Evolutionary conservation across 2,797 vertebrate genomes (phyloP), one percentile per base, ranked within the genome.

Genomic region (Characodon lateralis): DNA sequence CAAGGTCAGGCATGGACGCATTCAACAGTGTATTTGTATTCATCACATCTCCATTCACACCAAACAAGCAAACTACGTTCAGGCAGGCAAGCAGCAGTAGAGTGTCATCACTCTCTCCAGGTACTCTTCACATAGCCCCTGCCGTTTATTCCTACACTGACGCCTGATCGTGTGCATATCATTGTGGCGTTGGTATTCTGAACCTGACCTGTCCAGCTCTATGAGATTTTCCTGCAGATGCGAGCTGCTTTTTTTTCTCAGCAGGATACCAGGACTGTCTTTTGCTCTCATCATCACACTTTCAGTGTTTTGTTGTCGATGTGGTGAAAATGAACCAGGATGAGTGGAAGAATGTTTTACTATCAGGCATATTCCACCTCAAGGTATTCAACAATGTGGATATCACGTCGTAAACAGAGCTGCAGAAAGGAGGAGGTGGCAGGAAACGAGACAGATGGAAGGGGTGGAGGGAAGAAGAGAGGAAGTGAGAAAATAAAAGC

Each of bases 21-120:
- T 81, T 81, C 72, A 39, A 76, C 72, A 13, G 43, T 26, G 0
- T 16, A 86, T 90, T 82, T 86, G 82, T 83, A 87, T 88, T 90
- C 86, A 89, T 83, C 82, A 55, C 80, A 16, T 83, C 85, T 83
- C 77, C 39, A 78, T 89, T 85, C 84, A 72, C 73, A 76, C 81
- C 77, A 81, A 87, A 88, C 74, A 81, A 83, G 79, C 72, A 68
- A 83, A 79, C 85, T 0, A 35, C 0, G 8, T 65, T 50, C 72
- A 35, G 26, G 71, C 46, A 6, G 65, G 53, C 70, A 31, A 35
- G 73, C 48, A 7, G 79, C 74, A 10, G 61, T 46, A 2, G 4
- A 0, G 77, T 71, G 84, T 81, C 77, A 46, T 78, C 66, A 69
- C 82, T 77, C 82, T 73, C 79, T 61, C 75, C 87, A 74, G 76